A percentile compares a stretch with the other conserved stretches of the same genome.
phyloP scores from a whole-genome alignment of 2,113 vertebrate species.

The Trinectes maculatus region DNA sequence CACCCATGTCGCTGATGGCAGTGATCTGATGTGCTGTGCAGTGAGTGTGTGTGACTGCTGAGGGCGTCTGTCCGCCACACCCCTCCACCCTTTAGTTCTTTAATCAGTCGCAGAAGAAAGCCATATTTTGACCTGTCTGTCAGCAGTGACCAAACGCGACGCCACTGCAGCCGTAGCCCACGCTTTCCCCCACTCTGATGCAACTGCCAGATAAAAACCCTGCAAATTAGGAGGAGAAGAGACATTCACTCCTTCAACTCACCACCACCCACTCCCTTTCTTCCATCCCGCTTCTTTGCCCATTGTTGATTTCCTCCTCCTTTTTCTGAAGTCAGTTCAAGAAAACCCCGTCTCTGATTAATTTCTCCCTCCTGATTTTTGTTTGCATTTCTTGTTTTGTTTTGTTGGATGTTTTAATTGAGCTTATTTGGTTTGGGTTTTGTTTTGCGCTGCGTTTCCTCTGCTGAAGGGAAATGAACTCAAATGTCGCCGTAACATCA shows the following conservation, averaged over 20 bases:
- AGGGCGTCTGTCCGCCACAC: constrained; percentile 56
- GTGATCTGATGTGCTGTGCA: constrained; percentile 10
- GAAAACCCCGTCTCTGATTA: constrained; percentile 71
- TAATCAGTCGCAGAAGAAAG: constrained; percentile 82
- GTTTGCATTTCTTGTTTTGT: constrained; percentile 77
- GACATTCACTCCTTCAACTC: constrained; percentile 49
- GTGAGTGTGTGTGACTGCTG: constrained; percentile 34
- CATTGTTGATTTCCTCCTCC: constrained; percentile 80
- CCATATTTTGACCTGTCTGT: constrained; percentile 80
- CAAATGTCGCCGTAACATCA: constrained; percentile 57
- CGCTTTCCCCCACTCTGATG: constrained; percentile 75
- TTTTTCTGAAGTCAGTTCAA: constrained; percentile 68
- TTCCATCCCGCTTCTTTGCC: constrained; percentile 69
- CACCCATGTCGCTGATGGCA: constrained; percentile 9
- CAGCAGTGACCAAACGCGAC: constrained; percentile 64
- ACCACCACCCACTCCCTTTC: constrained; percentile 60
- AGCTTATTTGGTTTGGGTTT: constrained; percentile 70
- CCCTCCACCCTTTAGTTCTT: constrained; percentile 74
- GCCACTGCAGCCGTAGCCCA: constrained; percentile 65
- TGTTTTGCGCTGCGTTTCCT: constrained; percentile 79
- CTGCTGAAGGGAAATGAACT: constrained; percentile 64
- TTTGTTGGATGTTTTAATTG: constrained; percentile 79
- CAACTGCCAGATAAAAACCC: constrained; percentile 71
- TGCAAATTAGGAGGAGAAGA: constrained; percentile 67
- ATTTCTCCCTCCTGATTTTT: constrained; percentile 81